Evolutionary conservation across 2,888 invertebrate species (phyloP).

Genomic region (Stomorhina lunata): DNA sequence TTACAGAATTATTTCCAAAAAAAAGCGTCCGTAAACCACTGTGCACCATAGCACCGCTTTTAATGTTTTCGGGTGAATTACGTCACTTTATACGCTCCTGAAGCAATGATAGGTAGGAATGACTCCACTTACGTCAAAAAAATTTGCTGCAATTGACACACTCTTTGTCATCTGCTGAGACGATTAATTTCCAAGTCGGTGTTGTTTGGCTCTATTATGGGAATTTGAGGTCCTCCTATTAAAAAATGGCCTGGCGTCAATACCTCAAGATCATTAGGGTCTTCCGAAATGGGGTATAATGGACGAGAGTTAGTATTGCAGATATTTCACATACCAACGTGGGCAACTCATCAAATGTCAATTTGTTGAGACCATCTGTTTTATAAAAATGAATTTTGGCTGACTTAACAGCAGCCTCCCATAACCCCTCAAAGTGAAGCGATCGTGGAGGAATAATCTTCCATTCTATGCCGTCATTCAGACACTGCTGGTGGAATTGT

Average conservation of each 20-base stretch:
- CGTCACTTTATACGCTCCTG: constrained; percentile 7
- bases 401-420: no score
- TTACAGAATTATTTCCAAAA: no score
- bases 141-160: constrained; percentile 25
- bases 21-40: no score
- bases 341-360: background rate
- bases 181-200: constrained; percentile 2
- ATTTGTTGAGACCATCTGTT: background rate
- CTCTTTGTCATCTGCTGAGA: constrained; percentile 3
- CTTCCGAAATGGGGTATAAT: no score
- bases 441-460: no score
- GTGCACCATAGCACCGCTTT: background rate
- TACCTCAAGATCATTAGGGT: no score
- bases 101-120: background rate
- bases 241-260: no score
- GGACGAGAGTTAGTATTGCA: no score
- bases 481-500: no score
- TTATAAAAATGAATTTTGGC: background rate
- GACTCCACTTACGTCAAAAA: constrained; percentile 14
- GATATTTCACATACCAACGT: no score
- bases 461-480: no score
- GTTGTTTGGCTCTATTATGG: background rate
- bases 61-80: background rate
- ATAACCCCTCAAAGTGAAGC: no score
- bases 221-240: background rate